Conservation (phyloP, 2,797 vertebrate genomes). For the Hippoglossus hippoglossus region DNA sequence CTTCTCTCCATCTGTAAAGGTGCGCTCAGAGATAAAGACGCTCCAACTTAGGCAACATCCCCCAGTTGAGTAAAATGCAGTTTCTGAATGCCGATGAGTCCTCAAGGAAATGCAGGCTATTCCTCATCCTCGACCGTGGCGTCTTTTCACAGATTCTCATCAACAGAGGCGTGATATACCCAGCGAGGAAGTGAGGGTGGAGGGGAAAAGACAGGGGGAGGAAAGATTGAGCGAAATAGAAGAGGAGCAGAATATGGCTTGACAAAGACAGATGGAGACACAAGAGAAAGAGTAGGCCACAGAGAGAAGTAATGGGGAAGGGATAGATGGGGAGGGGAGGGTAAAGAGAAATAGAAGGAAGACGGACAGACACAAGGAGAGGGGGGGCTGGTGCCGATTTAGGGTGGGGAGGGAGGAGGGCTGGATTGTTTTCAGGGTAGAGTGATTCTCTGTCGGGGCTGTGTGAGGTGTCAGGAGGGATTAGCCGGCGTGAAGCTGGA, state of each 20-base stretch:
- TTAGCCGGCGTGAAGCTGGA: conserved; percentile 72
- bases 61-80: conserved; percentile 41
- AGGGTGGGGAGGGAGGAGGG: conserved; percentile 51
- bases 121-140: conserved; percentile 69
- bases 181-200: conserved; percentile 41
- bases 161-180: conserved; percentile 65
- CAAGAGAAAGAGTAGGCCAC: conserved; percentile 68
- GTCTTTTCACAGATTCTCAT: conserved; percentile 72
- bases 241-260: conserved; percentile 62
- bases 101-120: conserved; percentile 62
- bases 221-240: conserved; percentile 69
- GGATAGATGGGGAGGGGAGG: conserved; percentile 56
- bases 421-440: conserved; percentile 80
- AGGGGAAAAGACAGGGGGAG: conserved; percentile 45
- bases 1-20: conserved; percentile 60
- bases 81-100: conserved; percentile 66
- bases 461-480: conserved; percentile 79
- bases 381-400: conserved; percentile 56
- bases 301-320: conserved; percentile 67
- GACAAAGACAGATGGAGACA: conserved; percentile 81
- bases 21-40: conserved; percentile 70
- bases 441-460: conserved; percentile 73
- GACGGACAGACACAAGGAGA: conserved; percentile 62
- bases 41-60: conserved; percentile 66
- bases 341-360: conserved; percentile 70